phyloP scores from a whole-genome alignment of 2,888 invertebrate species.

The Halocaridina rubra region DNA sequence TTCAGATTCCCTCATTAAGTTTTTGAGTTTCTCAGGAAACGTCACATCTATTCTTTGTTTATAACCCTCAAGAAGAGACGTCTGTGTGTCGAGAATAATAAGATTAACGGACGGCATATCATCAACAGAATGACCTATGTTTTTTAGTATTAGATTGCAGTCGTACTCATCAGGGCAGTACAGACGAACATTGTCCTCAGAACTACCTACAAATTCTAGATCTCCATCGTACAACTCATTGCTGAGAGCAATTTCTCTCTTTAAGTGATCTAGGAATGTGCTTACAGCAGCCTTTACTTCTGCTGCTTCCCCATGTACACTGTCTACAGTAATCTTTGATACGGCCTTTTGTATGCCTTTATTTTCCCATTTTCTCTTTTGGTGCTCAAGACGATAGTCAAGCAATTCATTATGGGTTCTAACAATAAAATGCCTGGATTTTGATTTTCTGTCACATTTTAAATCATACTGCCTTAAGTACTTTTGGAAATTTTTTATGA shows the following conservation, averaged over 20 bases:
- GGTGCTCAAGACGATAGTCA: neutral
- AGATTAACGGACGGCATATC: neutral
- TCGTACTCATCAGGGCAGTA: conserved; percentile 28
- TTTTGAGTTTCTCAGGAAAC: neutral
- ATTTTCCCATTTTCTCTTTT: neutral
- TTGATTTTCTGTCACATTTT: neutral
- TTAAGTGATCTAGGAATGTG: neutral
- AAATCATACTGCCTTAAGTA: neutral
- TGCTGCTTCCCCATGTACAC: neutral
- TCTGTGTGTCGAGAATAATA: neutral
- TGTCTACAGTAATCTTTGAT: neutral
- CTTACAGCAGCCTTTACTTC: neutral
- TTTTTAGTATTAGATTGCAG: conserved; percentile 16
- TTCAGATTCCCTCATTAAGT: neutral
- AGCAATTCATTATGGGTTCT: neutral
- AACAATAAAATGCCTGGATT: neutral
- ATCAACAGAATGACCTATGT: neutral
- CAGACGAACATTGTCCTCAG: conserved; percentile 20
- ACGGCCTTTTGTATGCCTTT: neutral
- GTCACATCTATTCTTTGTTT: neutral
- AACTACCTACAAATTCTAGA: conserved; percentile 1
- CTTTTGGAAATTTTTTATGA: neutral
- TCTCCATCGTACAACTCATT: neutral
- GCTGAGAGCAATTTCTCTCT: neutral
- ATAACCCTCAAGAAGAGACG: neutral